Evolutionary conservation across 2,888 invertebrate genomes (phyloP).

Genomic region (Morpho helenor): DNA sequence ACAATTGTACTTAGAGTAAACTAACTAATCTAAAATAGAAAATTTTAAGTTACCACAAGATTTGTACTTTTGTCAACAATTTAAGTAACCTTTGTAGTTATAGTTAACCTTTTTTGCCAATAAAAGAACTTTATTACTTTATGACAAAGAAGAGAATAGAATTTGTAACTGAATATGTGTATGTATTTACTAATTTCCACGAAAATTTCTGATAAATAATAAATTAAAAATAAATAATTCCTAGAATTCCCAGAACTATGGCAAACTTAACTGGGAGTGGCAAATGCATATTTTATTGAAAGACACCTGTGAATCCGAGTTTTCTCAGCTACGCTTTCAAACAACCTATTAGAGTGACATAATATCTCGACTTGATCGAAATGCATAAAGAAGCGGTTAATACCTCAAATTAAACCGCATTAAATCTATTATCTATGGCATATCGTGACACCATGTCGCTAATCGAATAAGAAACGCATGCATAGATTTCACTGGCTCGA

Average conservation of each 20-base stretch:
- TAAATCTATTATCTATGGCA: slow-evolving; percentile 19
- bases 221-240: neutral
- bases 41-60: too few relatives aligned
- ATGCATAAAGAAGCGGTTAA: slow-evolving; percentile 22
- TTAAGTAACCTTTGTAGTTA: too few relatives aligned
- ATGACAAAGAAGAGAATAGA: too few relatives aligned
- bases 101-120: too few relatives aligned
- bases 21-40: too few relatives aligned
- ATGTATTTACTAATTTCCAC: too few relatives aligned
- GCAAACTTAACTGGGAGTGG: slow-evolving; percentile 6
- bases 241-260: neutral
- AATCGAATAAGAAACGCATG: slow-evolving; percentile 17
- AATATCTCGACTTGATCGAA: slow-evolving; percentile 22
- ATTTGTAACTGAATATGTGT: too few relatives aligned
- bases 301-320: slow-evolving; percentile 19
- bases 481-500: slow-evolving; percentile 16
- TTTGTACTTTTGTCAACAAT: too few relatives aligned
- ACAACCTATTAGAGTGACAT: slow-evolving; percentile 21
- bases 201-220: too few relatives aligned
- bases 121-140: too few relatives aligned
- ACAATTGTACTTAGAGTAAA: too few relatives aligned
- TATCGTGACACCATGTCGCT: slow-evolving; percentile 15
- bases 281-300: slow-evolving; percentile 12
- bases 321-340: slow-evolving; percentile 15
- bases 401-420: slow-evolving; percentile 21